Percentiles rank a stretch among this genome's conserved stretches.
phyloP scores from a whole-genome alignment of 2,113 vertebrate genomes.

The Plecturocebus donacophilus region DNA sequence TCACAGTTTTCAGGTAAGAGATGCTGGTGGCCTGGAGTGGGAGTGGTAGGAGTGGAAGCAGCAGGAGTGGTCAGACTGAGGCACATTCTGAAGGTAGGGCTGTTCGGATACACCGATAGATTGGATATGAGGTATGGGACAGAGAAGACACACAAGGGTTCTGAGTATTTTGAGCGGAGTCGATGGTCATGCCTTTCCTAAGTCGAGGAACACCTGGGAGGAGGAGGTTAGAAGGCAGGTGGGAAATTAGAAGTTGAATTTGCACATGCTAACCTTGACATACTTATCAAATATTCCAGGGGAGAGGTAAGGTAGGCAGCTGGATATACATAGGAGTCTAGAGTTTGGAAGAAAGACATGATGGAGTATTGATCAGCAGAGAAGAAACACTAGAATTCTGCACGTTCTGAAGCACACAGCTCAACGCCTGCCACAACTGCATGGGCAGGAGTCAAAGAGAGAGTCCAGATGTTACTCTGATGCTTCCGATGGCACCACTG shows the following conservation, averaged over 20 bases:
- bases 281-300: not conserved
- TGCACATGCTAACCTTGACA: not conserved
- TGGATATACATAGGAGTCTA: not conserved
- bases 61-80: not conserved
- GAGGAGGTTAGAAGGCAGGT: not conserved
- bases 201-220: not conserved
- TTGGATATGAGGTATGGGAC: too few relatives aligned
- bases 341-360: not conserved
- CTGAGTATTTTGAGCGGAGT: not conserved
- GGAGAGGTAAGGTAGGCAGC: not conserved
- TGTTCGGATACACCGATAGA: not conserved
- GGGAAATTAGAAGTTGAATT: not conserved
- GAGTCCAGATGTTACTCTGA: not conserved
- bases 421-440: not conserved
- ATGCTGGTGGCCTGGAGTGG: not conserved
- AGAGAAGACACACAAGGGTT: not conserved
- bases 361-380: fast-evolving
- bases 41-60: not conserved
- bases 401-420: not conserved
- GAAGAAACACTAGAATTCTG: not conserved
- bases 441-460: too few relatives aligned
- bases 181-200: not conserved
- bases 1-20: not conserved
- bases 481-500: not conserved
- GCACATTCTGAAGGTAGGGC: not conserved